Evolutionary conservation across 2,888 invertebrate genomes (phyloP), one percentile per base, ranked within the genome.

Genomic region (Lycaena phlaeas): DNA sequence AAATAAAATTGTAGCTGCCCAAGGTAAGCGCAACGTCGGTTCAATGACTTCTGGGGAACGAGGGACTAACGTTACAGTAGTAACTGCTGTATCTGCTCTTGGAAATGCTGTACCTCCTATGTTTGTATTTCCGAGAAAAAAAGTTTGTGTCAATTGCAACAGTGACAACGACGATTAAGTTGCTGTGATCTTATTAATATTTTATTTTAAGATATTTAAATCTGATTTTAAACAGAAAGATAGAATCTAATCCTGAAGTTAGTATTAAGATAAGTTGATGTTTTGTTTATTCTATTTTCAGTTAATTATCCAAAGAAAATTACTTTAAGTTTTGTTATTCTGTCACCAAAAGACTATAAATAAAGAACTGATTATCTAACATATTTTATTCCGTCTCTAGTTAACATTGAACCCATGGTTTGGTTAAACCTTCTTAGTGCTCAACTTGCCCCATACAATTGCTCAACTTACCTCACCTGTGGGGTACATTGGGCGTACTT

Each of bases 401-500:
- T 43, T 27, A 44, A 43, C 43, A 39, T 36, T 43, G 38, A 41
- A 44, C 40, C 44, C 38, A 43, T 46, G 36, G 10, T 44, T 46
- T 42, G 40, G 36, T 30, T 44, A 46, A 34, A 46, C 34, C 15
- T 48, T 43, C 45, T 50, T 40, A 45, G 29, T 52, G 46, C 51
- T 55, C 46, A 51, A 51, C 14, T 46, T 50, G 41, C 51, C 46
- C 46, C 48, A 52, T 52, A 49, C 49, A 49, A 44, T 45, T 51
- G 51, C 53, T 51, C 52, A 51, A 52, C 51, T 52, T 52, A 50
- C 52, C 52, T 44, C 50, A 50, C 51, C 51, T 40, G 46, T 52
- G 56, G 52, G 52, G 51, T 49, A 54, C 46, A 29, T 53, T 51
- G 52, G 52, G 49, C 50, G 43, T 45, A 18, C 11, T 38, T 49